These are phyloP conservation scores for Gypaetus barbatus DNA, from an alignment of 2,797 vertebrate species.

Conservation along the genomic window DNA sequence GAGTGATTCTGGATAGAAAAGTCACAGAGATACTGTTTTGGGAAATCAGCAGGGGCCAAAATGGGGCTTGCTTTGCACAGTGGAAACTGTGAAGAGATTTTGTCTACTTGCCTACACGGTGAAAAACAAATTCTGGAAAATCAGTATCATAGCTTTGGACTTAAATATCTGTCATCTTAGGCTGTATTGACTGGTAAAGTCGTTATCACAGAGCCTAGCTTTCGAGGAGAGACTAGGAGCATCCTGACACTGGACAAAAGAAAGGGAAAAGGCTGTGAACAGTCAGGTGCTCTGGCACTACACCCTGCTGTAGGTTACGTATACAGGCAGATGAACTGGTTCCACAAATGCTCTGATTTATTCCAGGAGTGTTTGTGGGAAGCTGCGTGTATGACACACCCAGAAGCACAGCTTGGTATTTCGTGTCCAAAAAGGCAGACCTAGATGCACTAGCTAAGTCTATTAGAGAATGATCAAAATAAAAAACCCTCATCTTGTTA, in stretches of 20 bases:
- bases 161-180: background rate
- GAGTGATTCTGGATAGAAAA: background rate
- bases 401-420: background rate
- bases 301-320: background rate
- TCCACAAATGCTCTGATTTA: background rate
- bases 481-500: background rate
- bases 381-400: background rate
- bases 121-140: background rate
- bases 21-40: background rate
- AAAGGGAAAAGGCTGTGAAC: background rate
- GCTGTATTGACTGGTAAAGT: background rate
- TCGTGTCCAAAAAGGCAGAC: background rate
- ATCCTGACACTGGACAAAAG: background rate
- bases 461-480: background rate
- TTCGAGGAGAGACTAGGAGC: rapidly evolving
- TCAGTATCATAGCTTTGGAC: background rate
- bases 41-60: background rate
- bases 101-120: background rate
- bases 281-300: background rate
- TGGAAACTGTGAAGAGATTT: background rate
- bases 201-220: background rate
- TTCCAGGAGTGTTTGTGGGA: background rate
- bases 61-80: background rate
- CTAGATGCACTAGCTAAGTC: too few species aligned
- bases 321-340: background rate